Evolutionary conservation across 2,113 vertebrate species (phyloP).

Genomic region (Narcine bancroftii): DNA sequence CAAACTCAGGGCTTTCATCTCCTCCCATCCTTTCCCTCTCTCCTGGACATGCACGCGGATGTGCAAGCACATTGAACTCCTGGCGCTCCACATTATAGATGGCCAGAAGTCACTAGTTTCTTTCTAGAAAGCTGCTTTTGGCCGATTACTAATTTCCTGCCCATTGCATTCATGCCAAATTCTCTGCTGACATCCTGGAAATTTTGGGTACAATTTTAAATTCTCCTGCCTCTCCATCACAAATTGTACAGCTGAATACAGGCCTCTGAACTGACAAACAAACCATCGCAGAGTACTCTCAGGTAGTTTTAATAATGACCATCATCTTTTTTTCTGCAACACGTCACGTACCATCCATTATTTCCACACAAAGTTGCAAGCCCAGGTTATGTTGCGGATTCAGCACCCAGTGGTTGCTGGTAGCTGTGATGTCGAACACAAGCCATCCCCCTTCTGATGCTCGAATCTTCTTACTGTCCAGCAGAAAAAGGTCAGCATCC

Average conservation of each 20-base stretch:
- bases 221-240: neutral
- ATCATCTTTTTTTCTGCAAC: neutral
- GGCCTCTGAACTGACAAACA: neutral
- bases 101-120: too few species aligned
- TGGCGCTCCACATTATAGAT: too few species aligned
- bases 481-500: conserved; percentile 87
- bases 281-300: neutral
- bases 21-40: too few species aligned
- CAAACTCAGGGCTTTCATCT: too few species aligned
- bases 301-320: conserved; percentile 15
- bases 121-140: too few species aligned
- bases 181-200: too few species aligned
- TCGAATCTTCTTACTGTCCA: conserved; percentile 78
- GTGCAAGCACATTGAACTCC: too few species aligned
- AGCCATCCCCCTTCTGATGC: conserved; percentile 91
- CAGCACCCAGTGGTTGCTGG: conserved; percentile 97
- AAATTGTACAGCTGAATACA: neutral
- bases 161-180: too few species aligned
- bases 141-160: too few species aligned
- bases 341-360: conserved; percentile 72
- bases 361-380: conserved; percentile 87
- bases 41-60: too few species aligned
- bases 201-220: neutral
- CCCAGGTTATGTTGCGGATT: conserved; percentile 95
- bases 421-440: conserved; percentile 93